These are phyloP conservation scores for Cirrhinus mrigala DNA, from an alignment of 2,797 vertebrate species.

Conservation along the genomic window DNA sequence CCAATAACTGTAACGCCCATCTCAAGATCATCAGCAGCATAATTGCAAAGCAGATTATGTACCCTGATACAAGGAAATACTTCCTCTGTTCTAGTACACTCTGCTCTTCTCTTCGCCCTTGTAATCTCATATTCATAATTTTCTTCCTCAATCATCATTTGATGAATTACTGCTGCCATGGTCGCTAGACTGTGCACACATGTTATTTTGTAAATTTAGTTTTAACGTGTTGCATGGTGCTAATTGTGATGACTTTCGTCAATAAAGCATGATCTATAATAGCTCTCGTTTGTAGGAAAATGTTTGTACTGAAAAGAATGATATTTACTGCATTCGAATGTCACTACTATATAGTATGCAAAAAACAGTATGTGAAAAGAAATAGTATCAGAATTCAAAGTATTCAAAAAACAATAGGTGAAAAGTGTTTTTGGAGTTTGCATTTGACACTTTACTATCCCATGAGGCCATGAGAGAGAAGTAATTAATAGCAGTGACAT, in stretches of 20 bases:
- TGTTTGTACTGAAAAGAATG: neutral
- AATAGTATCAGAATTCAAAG: neutral
- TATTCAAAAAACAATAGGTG: neutral
- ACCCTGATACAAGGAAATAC: neutral
- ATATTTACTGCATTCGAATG: neutral
- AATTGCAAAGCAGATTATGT: conserved; percentile 1
- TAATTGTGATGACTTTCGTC: too few relatives aligned
- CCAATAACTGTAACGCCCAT: neutral
- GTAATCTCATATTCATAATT: neutral
- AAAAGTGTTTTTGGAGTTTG: too few relatives aligned
- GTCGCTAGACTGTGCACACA: neutral
- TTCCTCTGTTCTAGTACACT: conserved; percentile 10
- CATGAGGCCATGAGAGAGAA: too few relatives aligned
- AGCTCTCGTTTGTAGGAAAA: neutral
- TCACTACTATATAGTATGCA: neutral
- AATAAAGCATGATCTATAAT: neutral
- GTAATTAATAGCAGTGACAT: neutral
- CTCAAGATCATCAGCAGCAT: conserved; percentile 16
- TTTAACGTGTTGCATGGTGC: neutral
- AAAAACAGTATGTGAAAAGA: neutral
- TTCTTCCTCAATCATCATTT: conserved; percentile 6
- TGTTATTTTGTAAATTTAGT: neutral
- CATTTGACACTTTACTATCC: too few relatives aligned
- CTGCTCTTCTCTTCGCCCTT: neutral
- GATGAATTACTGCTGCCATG: neutral